Base-by-base conservation (phyloP, 2,113 vertebrate species). In the Mesembrinibis cayennensis region DNA sequence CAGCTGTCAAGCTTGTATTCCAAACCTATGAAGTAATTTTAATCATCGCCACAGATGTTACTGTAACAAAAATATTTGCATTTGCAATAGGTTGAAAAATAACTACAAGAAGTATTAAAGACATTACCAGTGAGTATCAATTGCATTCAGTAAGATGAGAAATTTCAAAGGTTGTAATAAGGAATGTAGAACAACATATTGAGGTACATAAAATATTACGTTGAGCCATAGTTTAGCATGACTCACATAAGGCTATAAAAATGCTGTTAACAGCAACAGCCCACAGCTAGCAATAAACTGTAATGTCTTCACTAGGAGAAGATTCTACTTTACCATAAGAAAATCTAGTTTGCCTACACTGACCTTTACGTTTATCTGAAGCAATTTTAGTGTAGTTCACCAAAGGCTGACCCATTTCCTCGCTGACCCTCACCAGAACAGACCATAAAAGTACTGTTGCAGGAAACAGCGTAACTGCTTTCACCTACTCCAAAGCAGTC, bases 221-320 rank as follows among this genome's bases (percentile, higher is more conserved):
- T 63, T 78, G 76, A 87, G 82, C 58, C 59, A 82, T 34, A 93
- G 72, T 92, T 93, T 92, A 96, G 70, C 53, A 82, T 19, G 27
- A 62, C 89, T 96, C 84, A 72, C 16, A 49, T 30, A 90, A 87
- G 73, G 72, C 89, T 85, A 86, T 95, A 95, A 94, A 95, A 97
- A 76, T 26, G 49, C 70, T 80, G 73, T 87, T 93, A 97, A 97
- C 29, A 95, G 85, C 85, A 97, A 96, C 91, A 94, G 87, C 87
- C 94, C 88, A 92, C 82, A 95, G 95, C 92, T 66, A 97, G 96
- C 67, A 95, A 95, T 96, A 96, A 97, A 97, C 78, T 56, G 66
- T 90, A 95, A 93, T 84, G 63, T 93, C 88, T 91, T 91, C 34
- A 82, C 55, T 44, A 87, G 65, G 23, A 93, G 66, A 80, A 88